These are phyloP conservation scores for Bombus huntii DNA, from an alignment of 1,140 invertebrate species.

Conservation along the genomic window DNA sequence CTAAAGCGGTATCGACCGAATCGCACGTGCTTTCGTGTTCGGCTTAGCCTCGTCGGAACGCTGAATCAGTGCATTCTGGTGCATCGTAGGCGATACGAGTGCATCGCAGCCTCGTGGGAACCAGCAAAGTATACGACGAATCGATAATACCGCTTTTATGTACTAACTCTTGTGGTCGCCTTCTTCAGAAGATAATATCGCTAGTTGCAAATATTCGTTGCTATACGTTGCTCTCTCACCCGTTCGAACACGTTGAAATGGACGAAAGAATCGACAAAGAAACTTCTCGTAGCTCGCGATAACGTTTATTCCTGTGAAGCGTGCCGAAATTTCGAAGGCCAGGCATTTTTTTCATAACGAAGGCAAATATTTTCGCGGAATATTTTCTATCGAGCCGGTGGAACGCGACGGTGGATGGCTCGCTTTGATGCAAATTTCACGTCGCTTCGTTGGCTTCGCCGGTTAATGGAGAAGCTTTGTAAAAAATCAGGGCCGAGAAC, in stretches of 20 bases:
- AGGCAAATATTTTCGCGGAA: neutral
- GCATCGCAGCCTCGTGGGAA: conserved; percentile 8
- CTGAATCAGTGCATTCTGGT: conserved; percentile 27
- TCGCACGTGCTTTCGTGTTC: conserved; percentile 14
- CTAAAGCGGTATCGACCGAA: conserved; percentile 30
- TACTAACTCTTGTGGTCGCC: neutral
- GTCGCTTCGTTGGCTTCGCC: neutral
- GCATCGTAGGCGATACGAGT: conserved; percentile 19
- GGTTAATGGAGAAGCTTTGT: conserved; percentile 2
- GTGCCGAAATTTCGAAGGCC: neutral
- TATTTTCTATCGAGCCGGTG: neutral
- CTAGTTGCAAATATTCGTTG: neutral
- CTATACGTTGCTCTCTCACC: no score
- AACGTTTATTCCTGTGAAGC: neutral
- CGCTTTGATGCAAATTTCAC: conserved; percentile 14
- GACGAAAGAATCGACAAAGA: neutral
- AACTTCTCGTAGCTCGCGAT: neutral
- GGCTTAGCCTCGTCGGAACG: neutral
- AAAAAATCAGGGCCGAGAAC: neutral
- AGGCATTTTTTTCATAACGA: neutral
- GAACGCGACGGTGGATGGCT: neutral
- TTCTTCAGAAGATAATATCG: neutral
- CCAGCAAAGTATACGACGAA: conserved; percentile 27
- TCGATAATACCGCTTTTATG: conserved; percentile 26
- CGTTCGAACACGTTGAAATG: neutral